Percentiles rank a stretch among this genome's conserved stretches.
phyloP scores from a whole-genome alignment of 2,797 vertebrate species.

The Xyrichtys novacula region DNA sequence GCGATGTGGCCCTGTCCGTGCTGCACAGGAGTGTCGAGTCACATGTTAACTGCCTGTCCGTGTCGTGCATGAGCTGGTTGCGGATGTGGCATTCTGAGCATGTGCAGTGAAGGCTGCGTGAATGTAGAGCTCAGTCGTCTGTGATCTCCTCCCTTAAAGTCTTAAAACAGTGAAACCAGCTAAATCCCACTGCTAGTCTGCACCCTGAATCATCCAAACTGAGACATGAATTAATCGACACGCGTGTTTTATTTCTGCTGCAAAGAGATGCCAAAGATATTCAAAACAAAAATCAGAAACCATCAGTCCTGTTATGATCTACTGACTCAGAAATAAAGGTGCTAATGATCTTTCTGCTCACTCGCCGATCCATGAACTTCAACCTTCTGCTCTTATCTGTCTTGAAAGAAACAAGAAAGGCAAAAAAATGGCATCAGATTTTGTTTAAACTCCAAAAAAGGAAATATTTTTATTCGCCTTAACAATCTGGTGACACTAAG shows the following conservation, averaged over 20 bases:
- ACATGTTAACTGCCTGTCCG: slow-evolving; percentile 13
- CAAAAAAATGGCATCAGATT: background rate
- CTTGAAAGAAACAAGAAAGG: background rate
- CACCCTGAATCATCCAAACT: background rate
- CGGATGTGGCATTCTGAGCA: slow-evolving; percentile 37
- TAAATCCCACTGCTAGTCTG: slow-evolving; percentile 1
- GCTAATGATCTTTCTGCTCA: background rate
- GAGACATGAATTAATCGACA: background rate
- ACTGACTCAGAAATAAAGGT: background rate
- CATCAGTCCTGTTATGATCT: background rate
- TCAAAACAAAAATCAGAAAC: background rate
- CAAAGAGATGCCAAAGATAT: slow-evolving; percentile 24
- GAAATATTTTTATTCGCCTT: background rate
- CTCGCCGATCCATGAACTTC: background rate
- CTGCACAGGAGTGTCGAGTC: slow-evolving; percentile 41
- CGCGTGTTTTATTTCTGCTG: background rate
- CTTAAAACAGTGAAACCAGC: slow-evolving; percentile 24
- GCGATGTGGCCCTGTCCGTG: slow-evolving; percentile 46
- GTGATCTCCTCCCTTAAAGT: slow-evolving; percentile 12
- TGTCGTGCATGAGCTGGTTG: slow-evolving; percentile 19
- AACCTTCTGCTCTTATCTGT: background rate
- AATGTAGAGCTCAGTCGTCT: slow-evolving; percentile 22
- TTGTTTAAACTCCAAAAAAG: background rate
- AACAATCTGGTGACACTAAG: background rate
- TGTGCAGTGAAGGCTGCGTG: slow-evolving; percentile 41